phyloP scores from a whole-genome alignment of 2,797 vertebrate genomes.

The Mastacembelus armatus region DNA sequence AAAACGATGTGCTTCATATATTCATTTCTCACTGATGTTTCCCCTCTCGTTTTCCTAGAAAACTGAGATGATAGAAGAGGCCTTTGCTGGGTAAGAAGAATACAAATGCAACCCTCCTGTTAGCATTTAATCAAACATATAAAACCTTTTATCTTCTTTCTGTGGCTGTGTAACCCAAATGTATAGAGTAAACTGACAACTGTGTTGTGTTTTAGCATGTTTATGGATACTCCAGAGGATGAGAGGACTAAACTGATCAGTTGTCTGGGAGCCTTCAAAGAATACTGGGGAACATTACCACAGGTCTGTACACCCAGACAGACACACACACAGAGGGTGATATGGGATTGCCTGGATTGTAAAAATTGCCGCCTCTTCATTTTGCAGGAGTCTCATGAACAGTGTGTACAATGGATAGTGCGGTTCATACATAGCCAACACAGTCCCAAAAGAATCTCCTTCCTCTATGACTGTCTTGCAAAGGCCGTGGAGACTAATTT shows the following conservation, averaged over 20 bases:
- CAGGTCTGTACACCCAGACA: conserved; percentile 81
- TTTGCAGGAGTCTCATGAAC: conserved; percentile 95
- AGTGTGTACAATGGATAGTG: conserved; percentile 98
- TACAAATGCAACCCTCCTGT: not conserved
- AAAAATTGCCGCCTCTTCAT: not conserved
- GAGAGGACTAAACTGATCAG: conserved; percentile 95
- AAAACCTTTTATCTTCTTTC: no score
- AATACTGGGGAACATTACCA: conserved; percentile 94
- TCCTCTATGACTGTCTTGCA: conserved; percentile 96
- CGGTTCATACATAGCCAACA: conserved; percentile 96
- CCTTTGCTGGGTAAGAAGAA: conserved; percentile 93
- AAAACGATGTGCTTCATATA: no score
- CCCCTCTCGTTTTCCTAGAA: conserved; percentile 82
- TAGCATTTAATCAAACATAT: not conserved
- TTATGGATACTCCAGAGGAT: conserved; percentile 97
- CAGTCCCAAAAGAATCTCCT: conserved; percentile 98
- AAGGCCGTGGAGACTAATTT: conserved; percentile 97
- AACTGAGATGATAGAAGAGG: conserved; percentile 98
- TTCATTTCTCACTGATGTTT: not conserved
- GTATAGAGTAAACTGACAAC: not conserved
- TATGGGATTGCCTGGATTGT: not conserved
- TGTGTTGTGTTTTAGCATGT: conserved; percentile 87
- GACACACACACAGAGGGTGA: not conserved
- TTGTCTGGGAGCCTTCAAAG: conserved; percentile 94
- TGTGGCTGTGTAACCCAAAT: no score